Evolutionary conservation across 2,113 vertebrate genomes (phyloP), one percentile per base, ranked within the genome.

Genomic region (Labeo catla): DNA sequence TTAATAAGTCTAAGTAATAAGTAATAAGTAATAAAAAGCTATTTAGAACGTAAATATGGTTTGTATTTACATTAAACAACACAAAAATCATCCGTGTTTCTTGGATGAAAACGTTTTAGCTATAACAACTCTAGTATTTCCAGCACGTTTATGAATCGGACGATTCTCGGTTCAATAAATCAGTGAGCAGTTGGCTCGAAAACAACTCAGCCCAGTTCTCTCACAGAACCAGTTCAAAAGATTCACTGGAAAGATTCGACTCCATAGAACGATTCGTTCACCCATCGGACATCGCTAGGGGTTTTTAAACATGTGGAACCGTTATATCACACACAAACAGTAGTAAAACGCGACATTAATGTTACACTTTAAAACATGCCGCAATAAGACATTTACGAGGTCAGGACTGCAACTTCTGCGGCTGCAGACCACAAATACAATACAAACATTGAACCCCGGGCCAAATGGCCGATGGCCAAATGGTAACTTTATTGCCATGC

Each of bases 401-500:
- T 13, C n/a, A 68, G 4, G 6, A 39, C 23, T 15, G 10, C 39
- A 16, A 65, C 45, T 82, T 39, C 28, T 65, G 13, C 43, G 15
- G n/a, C 54, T n/a, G 34, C 54, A 80, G 21, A 59, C 66, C 68
- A 45, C 82, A 84, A 45, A 83, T 50, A 39, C 61, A 82, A 21
- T 66, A 66, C 21, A 63, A 81, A 34, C 79, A 70, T 15, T 54
- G 16, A 73, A 59, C 45, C 45, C 16, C 1, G 7, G 10, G 23
- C 81, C 81, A 83, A 83, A 83, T 83, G 81, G 81, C 81, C 13
- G 36, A 4, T n/a, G 65, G 49, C 81, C 81, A 84, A 84, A 73
- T 84, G 81, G 57, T 73, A 54, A 72, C 66, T 83, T 83, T 83
- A 84, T 73, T 59, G 52, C 49, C 50, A 59, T 39, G 81, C 47